A percentile compares a stretch with the other conserved stretches of the same genome.
Conservation (phyloP, 2,888 invertebrate genomes). For the Nomada hirtipes region DNA sequence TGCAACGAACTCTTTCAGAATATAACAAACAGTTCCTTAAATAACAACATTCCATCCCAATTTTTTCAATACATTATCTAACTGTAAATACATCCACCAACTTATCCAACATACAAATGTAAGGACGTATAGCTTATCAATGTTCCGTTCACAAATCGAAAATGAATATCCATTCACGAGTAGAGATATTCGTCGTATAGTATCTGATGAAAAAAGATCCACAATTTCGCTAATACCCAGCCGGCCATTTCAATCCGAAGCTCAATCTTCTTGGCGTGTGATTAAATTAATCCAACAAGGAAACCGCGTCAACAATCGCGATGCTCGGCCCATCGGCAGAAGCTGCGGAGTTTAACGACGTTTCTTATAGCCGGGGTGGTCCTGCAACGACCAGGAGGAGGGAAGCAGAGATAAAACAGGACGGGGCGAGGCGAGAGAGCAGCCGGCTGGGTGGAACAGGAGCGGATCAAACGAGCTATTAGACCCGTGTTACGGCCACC, state of each 20-base stretch:
- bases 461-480: conserved; percentile 80
- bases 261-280: not conserved
- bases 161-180: no score
- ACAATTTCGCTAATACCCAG: no score
- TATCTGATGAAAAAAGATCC: no score
- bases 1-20: no score
- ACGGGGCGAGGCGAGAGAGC: conserved; percentile 50
- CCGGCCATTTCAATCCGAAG: not conserved
- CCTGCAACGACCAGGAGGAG: conserved; percentile 27
- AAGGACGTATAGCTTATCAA: no score
- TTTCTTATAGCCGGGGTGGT: conserved; percentile 46
- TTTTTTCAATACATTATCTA: no score
- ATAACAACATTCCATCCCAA: no score
- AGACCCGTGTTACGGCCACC: conserved; percentile 75
- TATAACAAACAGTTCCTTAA: no score
- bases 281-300: conserved; percentile 15
- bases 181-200: no score
- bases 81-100: no score
- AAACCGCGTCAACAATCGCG: conserved; percentile 43
- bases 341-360: conserved; percentile 54
- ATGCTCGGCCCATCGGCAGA: conserved; percentile 45
- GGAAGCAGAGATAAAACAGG: conserved; percentile 50
- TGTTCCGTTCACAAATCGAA: no score
- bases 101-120: no score
- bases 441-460: conserved; percentile 57